Evolutionary conservation across 2,888 invertebrate species (phyloP), one percentile per base, ranked within the genome.

Genomic region (Drosophila leonis): DNA sequence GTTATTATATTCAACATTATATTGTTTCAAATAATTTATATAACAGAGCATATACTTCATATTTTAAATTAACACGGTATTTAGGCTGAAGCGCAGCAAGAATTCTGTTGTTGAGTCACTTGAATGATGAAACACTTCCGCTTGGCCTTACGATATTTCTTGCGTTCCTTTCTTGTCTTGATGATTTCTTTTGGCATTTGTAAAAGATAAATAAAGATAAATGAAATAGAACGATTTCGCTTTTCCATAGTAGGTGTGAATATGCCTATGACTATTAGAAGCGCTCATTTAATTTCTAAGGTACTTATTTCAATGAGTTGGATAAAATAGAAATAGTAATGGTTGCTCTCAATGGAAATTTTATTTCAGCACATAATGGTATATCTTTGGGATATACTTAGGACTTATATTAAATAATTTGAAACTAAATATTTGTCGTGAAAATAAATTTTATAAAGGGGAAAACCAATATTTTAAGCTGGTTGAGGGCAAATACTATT

Each of bases 111-210:
- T 33, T 72, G 77, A 72, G 61, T 69, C 63, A 75, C 60, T 76
- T 77, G 64, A 48, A 81, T 85, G 79, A 88, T 82, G 80, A 75
- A 85, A 67, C 75, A 74, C 88, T 82, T 85, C 85, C 84, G 85
- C 46, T 49, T 48, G 56, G 20, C 41, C 42, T 37, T 42, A 27
- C 59, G 46, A n/a, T 49, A 51, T 68, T 10, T 61, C 35, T 51
- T 65, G 65, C 37, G 35, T 65, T 54, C 18, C 44, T 24, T 39
- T 54, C 41, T 55, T 35, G 44, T 44, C 44, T 20, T 51, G 61
- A 54, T 80, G 71, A 69, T 74, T 81, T 83, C 83, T 83, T 86
- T 81, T 76, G 66, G 57, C 51, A 54, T 64, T 64, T 64, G 55
- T 4, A 42, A 51, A 44, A 46, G 44, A 65, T 62, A 75, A 65